phyloP scores from a whole-genome alignment of 2,113 vertebrate genomes.

The Trogon melanurus region DNA sequence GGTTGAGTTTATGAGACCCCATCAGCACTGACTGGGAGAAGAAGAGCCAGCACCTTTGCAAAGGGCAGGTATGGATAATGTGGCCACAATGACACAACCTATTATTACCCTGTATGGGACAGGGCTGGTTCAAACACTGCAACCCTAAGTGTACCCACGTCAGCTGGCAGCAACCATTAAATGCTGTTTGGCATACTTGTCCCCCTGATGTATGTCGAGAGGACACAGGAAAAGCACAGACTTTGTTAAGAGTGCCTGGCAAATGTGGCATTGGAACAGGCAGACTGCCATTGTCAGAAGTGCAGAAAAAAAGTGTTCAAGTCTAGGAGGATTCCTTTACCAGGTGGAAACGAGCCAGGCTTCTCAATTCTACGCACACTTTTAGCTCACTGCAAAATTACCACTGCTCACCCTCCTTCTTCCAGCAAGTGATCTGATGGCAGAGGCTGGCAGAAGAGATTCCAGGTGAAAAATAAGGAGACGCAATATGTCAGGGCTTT shows the following conservation, averaged over 20 bases:
- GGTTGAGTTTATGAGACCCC: background rate
- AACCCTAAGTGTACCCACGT: background rate
- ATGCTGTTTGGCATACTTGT: background rate
- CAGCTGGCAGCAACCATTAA: background rate
- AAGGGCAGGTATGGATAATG: background rate
- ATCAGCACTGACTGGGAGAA: background rate
- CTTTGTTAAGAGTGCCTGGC: background rate
- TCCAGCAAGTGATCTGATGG: background rate
- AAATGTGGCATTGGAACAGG: background rate
- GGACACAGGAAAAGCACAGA: background rate
- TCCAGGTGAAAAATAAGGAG: constrained; percentile 11
- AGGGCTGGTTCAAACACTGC: background rate
- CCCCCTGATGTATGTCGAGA: background rate
- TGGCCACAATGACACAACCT: background rate
- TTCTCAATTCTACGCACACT: background rate
- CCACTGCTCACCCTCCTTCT: background rate
- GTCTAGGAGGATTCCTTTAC: background rate
- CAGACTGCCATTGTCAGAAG: background rate
- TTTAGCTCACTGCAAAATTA: background rate
- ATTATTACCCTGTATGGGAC: background rate
- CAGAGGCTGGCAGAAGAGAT: background rate
- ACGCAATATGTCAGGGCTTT: background rate
- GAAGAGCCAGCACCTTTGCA: background rate
- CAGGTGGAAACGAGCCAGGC: background rate
- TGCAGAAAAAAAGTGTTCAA: background rate